Evolutionary conservation across 2,113 vertebrate genomes (phyloP).

Genomic region (Rissa tridactyla): DNA sequence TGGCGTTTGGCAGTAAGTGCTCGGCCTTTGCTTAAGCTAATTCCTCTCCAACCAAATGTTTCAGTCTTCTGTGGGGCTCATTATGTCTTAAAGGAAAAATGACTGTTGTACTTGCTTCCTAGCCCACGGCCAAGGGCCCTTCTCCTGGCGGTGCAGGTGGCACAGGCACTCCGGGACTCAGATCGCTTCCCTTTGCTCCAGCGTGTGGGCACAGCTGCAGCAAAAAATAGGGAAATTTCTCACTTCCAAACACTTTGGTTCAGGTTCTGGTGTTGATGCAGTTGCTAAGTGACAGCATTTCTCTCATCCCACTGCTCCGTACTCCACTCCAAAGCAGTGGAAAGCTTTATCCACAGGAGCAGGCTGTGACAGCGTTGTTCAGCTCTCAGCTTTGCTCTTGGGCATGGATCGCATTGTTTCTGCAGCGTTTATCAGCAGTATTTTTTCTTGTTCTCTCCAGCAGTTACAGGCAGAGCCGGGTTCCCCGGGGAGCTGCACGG

Average conservation of each 20-base stretch:
- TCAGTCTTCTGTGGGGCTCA: not conserved
- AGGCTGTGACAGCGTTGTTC: not conserved
- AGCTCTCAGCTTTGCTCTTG: not conserved
- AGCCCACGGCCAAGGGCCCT: not conserved
- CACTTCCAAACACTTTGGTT: not conserved
- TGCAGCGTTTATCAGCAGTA: not conserved
- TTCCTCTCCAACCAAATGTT: not conserved
- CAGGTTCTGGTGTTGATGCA: not conserved
- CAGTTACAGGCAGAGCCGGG: not conserved
- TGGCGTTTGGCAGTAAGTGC: not conserved
- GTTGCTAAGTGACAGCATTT: not conserved
- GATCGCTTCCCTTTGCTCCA: not conserved
- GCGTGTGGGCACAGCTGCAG: not conserved
- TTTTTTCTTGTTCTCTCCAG: not conserved
- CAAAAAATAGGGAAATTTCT: not conserved
- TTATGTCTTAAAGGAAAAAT: not conserved
- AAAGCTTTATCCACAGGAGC: not conserved
- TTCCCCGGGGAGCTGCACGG: not conserved
- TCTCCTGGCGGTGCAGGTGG: not conserved
- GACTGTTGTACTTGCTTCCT: not conserved
- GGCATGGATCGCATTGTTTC: accelerated
- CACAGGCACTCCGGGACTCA: not conserved
- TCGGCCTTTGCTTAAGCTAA: not conserved
- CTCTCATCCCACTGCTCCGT: accelerated
- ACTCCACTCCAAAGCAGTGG: not conserved